These are phyloP conservation scores for Leptothorax acervorum DNA, from an alignment of 2,888 invertebrate genomes.

Conservation along the genomic window DNA sequence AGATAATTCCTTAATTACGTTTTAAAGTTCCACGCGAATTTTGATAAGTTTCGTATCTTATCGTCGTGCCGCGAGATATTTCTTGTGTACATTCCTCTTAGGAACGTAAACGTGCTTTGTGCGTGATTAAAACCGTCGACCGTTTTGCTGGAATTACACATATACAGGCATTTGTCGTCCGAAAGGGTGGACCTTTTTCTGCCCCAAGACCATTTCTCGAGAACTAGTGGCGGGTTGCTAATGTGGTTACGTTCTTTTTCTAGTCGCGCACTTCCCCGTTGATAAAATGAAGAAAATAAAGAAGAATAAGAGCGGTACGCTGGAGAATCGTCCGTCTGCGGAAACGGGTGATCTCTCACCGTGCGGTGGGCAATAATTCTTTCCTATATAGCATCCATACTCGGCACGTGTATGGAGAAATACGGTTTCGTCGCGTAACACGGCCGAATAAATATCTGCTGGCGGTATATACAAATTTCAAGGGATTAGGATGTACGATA, in stretches of 20 bases:
- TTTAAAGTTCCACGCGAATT: not conserved
- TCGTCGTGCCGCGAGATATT: conserved; percentile 1
- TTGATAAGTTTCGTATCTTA: not conserved
- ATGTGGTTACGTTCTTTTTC: conserved; percentile 53
- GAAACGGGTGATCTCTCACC: conserved; percentile 60
- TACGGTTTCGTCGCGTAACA: conserved; percentile 32
- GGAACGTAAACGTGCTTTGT: conserved; percentile 16
- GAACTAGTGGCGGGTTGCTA: conserved; percentile 47
- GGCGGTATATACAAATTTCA: conserved; percentile 13
- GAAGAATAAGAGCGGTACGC: conserved; percentile 47
- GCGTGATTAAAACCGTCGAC: conserved; percentile 48
- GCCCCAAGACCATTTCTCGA: conserved; percentile 30
- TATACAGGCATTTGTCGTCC: conserved; percentile 43
- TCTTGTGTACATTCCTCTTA: not conserved
- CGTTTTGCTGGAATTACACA: conserved; percentile 47
- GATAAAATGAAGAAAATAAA: conserved; percentile 54
- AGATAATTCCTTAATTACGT: conserved; percentile 32
- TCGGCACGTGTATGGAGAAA: conserved; percentile 34
- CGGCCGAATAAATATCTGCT: conserved; percentile 32
- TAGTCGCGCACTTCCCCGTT: conserved; percentile 28
- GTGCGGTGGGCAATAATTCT: conserved; percentile 53
- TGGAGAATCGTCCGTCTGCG: conserved; percentile 50
- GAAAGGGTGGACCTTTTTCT: conserved; percentile 41
- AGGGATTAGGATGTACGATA: conserved; percentile 10
- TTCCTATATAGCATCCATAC: conserved; percentile 49